Evolutionary conservation across 2,888 invertebrate species (phyloP), one percentile per base, ranked within the genome.

Genomic region (Oscheius sp.): DNA sequence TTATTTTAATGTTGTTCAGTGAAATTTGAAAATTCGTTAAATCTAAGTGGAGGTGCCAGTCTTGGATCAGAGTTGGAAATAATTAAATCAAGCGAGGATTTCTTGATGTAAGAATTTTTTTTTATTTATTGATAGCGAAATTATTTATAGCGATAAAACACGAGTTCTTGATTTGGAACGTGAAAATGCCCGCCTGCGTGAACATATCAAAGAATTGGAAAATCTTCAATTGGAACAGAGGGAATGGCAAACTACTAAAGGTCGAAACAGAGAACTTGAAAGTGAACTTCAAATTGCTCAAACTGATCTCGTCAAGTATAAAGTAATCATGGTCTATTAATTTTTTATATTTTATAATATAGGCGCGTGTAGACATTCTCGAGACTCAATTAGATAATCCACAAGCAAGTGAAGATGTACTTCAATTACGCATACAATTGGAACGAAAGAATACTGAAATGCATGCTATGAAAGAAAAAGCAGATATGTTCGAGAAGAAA

Each of bases 171-270:
- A 47, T 1, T 57, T 50, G 6, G 57, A 67, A 26, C 28, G 20
- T 6, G 61, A 67, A 20, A 8, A 62, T 24, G 24, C 22, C 9
- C 22, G 50, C 2, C 44, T 67, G 4, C 28, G 45, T 0, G 62
- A 62, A 30, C 67, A 38, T 22, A 22, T 67, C 14, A 20, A 36
- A 33, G 62, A 67, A 22, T 20, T 67, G 50, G 67, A 67, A 41
- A 1, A 9, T 2, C 22, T 62, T 3, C 36, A 67, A 24, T n/a
- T 8, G 1, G 50, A 62, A n/a, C 38, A 62, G 44, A 3, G 38
- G 22, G 62, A 67, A 44, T 62, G 62, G 51, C 51, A 50, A 26
- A 41, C 62, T 12, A 41, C 67, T n/a, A 62, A 67, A 28, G 50
- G 36, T 8, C 17, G 24, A 28, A 62, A 41, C 32, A 38, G 51